Percentiles rank a stretch among this genome's conserved stretches.
Conservation (phyloP, 1,140 invertebrate genomes). For the Philopotamus ludificatus region DNA sequence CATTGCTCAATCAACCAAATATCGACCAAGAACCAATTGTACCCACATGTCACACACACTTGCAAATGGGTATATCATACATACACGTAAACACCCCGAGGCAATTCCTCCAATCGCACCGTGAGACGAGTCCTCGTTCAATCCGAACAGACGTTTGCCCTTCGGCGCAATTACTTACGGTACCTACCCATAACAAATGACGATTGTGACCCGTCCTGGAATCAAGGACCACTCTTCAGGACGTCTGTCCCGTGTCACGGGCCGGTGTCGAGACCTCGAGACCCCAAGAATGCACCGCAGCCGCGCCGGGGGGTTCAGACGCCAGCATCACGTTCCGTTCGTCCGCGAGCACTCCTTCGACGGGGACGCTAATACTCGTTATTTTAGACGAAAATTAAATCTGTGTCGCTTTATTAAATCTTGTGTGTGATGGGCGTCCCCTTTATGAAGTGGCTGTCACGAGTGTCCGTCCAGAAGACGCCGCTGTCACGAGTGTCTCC, state of each 20-base stretch:
- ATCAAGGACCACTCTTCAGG: background rate
- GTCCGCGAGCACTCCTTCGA: too few relatives aligned
- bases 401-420: background rate
- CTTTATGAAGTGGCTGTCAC: background rate
- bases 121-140: too few relatives aligned
- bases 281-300: background rate
- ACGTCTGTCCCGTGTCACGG: constrained; percentile 9
- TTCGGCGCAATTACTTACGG: too few relatives aligned
- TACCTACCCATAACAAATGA: constrained; percentile 4
- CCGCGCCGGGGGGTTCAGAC: constrained; percentile 2
- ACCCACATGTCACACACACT: too few relatives aligned
- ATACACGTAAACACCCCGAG: too few relatives aligned
- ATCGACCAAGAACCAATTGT: too few relatives aligned
- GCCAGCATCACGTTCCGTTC: background rate
- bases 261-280: constrained; percentile 3
- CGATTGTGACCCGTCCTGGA: constrained; percentile 8
- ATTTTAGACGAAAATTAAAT: background rate
- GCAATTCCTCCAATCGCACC: too few relatives aligned
- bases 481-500: constrained; percentile 3
- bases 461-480: background rate
- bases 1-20: too few relatives aligned
- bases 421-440: background rate
- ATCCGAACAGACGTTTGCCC: too few relatives aligned
- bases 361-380: background rate
- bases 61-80: too few relatives aligned